A percentile compares a stretch with the other conserved stretches of the same genome.
Conservation (phyloP, 2,888 invertebrate species). For the Xylocampa areola region DNA sequence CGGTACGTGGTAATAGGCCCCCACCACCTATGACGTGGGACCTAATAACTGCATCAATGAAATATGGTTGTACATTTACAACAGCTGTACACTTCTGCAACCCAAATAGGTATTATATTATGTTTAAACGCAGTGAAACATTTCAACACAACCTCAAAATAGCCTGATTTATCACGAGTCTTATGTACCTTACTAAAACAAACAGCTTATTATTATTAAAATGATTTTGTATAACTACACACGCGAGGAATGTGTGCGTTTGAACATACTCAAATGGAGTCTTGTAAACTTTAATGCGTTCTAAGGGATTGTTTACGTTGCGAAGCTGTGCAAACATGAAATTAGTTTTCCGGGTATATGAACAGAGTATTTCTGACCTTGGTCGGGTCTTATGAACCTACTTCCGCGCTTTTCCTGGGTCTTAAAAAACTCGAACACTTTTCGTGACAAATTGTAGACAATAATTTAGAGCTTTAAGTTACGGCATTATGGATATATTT, state of each 20-base stretch:
- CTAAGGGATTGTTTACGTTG: slow-evolving; percentile 57
- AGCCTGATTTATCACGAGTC: slow-evolving; percentile 13
- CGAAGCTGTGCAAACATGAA: slow-evolving; percentile 52
- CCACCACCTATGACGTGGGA: too few relatives aligned
- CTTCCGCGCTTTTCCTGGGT: not conserved
- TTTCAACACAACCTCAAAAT: slow-evolving; percentile 8
- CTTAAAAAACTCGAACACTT: not conserved
- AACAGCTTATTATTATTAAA: slow-evolving; percentile 45
- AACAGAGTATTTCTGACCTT: slow-evolving; percentile 68
- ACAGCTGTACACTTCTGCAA: too few relatives aligned
- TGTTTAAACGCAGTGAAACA: slow-evolving; percentile 13
- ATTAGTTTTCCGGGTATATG: slow-evolving; percentile 55
- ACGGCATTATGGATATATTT: too few relatives aligned
- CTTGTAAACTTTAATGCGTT: slow-evolving; percentile 62
- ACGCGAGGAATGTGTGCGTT: slow-evolving; percentile 44
- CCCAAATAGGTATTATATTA: too few relatives aligned
- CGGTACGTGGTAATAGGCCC: too few relatives aligned
- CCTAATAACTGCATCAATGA: too few relatives aligned
- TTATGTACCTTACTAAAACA: slow-evolving; percentile 35
- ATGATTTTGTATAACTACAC: slow-evolving; percentile 52
- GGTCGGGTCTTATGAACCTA: slow-evolving; percentile 87
- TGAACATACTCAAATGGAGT: slow-evolving; percentile 55
- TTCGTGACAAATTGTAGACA: too few relatives aligned
- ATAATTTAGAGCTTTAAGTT: too few relatives aligned
- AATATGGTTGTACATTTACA: too few relatives aligned